Conservation (phyloP, 2,797 vertebrate genomes). For the Danio choprae region DNA sequence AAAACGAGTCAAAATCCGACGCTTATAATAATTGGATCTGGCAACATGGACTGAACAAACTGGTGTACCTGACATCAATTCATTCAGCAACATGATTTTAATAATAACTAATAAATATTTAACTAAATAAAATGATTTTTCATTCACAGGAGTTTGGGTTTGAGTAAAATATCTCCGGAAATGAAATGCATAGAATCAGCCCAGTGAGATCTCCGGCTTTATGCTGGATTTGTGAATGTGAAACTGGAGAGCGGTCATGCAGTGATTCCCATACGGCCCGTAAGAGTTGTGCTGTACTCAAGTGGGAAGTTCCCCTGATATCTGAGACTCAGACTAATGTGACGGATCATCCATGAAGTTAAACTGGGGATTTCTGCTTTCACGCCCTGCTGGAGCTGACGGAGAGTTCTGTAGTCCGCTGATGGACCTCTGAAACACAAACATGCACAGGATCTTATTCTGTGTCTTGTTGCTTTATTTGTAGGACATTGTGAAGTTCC, state of each 20-base stretch:
- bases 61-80: too few species aligned
- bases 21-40: too few species aligned
- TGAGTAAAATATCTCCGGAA: too few species aligned
- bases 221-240: slow-evolving; percentile 26
- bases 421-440: neutral
- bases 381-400: slow-evolving; percentile 4
- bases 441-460: slow-evolving; percentile 5
- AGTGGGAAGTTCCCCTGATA: slow-evolving; percentile 46
- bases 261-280: slow-evolving; percentile 45
- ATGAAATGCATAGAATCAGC: too few species aligned
- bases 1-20: too few species aligned
- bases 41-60: too few species aligned
- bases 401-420: neutral
- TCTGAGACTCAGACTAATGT: slow-evolving; percentile 45
- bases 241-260: slow-evolving; percentile 41
- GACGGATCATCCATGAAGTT: slow-evolving; percentile 25
- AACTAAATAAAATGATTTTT: too few species aligned
- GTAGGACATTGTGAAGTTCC: too few species aligned
- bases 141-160: too few species aligned
- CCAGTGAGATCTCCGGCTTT: slow-evolving; percentile 12
- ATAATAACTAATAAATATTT: too few species aligned
- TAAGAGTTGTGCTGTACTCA: slow-evolving; percentile 14
- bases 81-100: too few species aligned
- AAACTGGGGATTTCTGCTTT: slow-evolving; percentile 45
- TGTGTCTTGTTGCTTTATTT: slow-evolving; percentile 24